Base-by-base conservation (phyloP, 2,888 invertebrate species). In the Dascillus cervinus region DNA sequence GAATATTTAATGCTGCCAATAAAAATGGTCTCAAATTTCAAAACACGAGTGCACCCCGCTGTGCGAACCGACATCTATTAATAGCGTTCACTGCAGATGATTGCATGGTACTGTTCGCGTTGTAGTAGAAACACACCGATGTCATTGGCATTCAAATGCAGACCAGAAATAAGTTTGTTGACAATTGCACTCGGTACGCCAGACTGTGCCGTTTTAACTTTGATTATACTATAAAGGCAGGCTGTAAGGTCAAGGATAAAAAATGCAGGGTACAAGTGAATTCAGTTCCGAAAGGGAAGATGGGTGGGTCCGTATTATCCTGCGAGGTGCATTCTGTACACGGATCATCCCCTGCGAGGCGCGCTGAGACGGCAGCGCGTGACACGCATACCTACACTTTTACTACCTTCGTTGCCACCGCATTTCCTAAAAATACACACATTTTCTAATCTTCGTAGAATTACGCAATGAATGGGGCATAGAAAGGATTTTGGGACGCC, bases 281-380 rank as follows among this genome's bases (percentile, higher is more conserved):
- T 23, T 21, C 19, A 22, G 32, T 32, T 26, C 28, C 31, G 34
- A 34, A 37, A 26, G 28, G 25, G 32, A 42, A 26, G 39, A 35
- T 32, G 39, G 43, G 46, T n/a, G n/a, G n/a, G n/a, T n/a, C 32
- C 42, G 44, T 43, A 50, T 51, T 55, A 52, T 52, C 52, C 46
- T 45, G 42, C 35, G 48, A 43, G 48, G 47, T 46, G 51, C 49
- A 55, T 55, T 53, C 55, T 41, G 46, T 46, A 52, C 55, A 55
- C 55, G 55, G 49, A 52, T 45, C 44, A 34, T 25, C 49, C 46
- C 41, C 46, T 41, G 47, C 46, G 52, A 49, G 49, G 49, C 47
- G n/a, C n/a, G 55, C 53, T 53, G 55, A 55, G 55, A 53, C 55
- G 50, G 53, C 44, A 37, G 42, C 46, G 47, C 55, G 55, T 55